Evolutionary conservation across 2,113 vertebrate genomes (phyloP).

Genomic region (Oenanthe oenanthe): DNA sequence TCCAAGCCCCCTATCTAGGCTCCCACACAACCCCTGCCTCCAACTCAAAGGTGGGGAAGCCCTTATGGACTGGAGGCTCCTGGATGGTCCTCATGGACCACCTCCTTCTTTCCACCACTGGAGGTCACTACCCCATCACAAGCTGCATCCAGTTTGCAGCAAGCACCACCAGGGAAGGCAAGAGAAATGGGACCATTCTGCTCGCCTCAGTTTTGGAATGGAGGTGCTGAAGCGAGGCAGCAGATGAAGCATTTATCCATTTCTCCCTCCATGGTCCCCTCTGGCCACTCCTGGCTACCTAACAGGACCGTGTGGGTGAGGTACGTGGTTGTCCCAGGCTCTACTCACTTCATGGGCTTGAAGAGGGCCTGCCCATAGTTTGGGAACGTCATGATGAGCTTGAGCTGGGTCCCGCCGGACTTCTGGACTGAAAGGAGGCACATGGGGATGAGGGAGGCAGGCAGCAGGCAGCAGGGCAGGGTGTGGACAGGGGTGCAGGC

Average conservation of each 20-base stretch:
- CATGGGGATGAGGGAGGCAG: not conserved
- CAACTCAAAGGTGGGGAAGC: not conserved
- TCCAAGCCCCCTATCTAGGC: not conserved
- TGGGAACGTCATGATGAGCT: constrained; percentile 79
- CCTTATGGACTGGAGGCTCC: not conserved
- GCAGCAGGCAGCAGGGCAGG: not conserved
- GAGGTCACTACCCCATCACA: constrained; percentile 57
- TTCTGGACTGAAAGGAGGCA: constrained; percentile 78
- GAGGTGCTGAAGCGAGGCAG: not conserved
- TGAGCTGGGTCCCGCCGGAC: constrained; percentile 80
- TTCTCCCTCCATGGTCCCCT: not conserved
- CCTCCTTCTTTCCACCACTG: constrained; percentile 49
- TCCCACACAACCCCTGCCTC: fast-evolving
- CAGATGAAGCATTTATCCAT: not conserved
- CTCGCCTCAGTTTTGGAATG: not conserved
- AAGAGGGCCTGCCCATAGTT: constrained; percentile 82
- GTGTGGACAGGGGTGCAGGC: fast-evolving
- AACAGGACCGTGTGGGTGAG: fast-evolving
- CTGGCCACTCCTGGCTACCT: fast-evolving
- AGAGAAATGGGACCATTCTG: not conserved
- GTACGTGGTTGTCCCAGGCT: not conserved
- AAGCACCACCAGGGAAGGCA: not conserved
- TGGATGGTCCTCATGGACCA: not conserved
- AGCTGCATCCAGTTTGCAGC: not conserved
- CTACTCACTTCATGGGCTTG: constrained; percentile 85